Percentiles rank a stretch among this genome's conserved stretches.
Evolutionary conservation across 2,888 invertebrate species (phyloP).

Genomic region (Acleris cristana): DNA sequence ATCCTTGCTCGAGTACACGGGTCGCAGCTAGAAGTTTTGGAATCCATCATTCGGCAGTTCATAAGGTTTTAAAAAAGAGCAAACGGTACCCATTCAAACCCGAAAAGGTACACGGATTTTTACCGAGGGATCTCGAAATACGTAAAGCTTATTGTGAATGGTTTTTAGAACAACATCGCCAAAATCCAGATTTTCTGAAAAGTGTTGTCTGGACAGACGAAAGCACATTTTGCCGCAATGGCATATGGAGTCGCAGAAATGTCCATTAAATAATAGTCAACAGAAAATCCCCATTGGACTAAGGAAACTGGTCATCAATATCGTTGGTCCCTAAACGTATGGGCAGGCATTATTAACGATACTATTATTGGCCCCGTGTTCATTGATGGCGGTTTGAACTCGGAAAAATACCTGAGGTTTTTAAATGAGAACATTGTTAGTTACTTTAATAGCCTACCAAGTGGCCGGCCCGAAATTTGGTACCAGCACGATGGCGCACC

Average conservation of each 20-base stretch:
- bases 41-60: too few species aligned
- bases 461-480: slow-evolving; percentile 13
- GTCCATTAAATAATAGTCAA: too few species aligned
- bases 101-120: too few species aligned
- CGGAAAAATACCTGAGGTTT: slow-evolving; percentile 11
- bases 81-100: slow-evolving; percentile 11
- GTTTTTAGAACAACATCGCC: slow-evolving; percentile 4
- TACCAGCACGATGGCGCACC: slow-evolving; percentile 2
- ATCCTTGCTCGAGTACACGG: too few species aligned
- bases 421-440: slow-evolving; percentile 2
- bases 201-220: slow-evolving; percentile 7
- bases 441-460: slow-evolving; percentile 1
- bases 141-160: too few species aligned
- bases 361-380: slow-evolving; percentile 1
- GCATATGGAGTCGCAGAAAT: too few species aligned
- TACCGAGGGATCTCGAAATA: too few species aligned
- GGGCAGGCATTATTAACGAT: not conserved
- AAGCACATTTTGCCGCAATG: too few species aligned
- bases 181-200: slow-evolving; percentile 13
- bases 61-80: slow-evolving; percentile 3
- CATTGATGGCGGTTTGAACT: slow-evolving; percentile 2
- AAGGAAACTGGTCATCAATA: slow-evolving; percentile 14
- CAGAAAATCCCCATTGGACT: slow-evolving; percentile 13
- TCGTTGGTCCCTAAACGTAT: slow-evolving; percentile 8
- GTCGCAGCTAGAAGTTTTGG: too few species aligned